Evolutionary conservation across 2,113 vertebrate species (phyloP), one percentile per base, ranked within the genome.

Genomic region (Passer domesticus): DNA sequence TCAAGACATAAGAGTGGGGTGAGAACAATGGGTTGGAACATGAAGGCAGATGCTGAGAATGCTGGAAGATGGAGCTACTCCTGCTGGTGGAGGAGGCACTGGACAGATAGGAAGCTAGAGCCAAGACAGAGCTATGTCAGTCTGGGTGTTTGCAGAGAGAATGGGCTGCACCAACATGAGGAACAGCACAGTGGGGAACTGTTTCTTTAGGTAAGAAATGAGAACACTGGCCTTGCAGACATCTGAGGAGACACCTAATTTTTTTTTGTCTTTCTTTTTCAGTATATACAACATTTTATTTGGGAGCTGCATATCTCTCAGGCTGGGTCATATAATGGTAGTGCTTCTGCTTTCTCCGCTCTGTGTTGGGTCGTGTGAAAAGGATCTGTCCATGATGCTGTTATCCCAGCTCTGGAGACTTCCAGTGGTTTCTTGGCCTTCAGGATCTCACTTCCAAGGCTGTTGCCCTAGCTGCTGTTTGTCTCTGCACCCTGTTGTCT

Each of bases 181-280:
- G 19, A 74, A 30, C 39, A 59, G 19, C 2, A 0, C 44, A 66
- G 47, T 0, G 0, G 31, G 20, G 24, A 87, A 25, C 33, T n/a
- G 8, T 56, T 87, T 11, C 17, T 79, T 58, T 35, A 55, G 47
- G 24, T 64, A 50, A 69, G 81, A 82, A 90, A 78, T 43, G 33
- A 63, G 28, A 70, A 31, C 11, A 33, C 31, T 0, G 2, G 67
- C 15, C 20, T 78, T 66, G 35, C 25, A 82, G 64, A 25, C 25
- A 6, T 53, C 39, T 47, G 56, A 64, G 31, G 22, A 83, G 49
- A 16, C 11, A 37, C 4, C 1, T 53, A 22, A n/a, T 43, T 37
- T 37, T 27, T 39, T 86, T 77, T 43, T 19, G 23, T 39, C 12
- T 47, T 47, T 19, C 7, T n/a, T 28, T 47, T 74, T 47, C 15